Evolutionary conservation across 2,797 vertebrate genomes (phyloP).

Genomic region (Allobates femoralis): DNA sequence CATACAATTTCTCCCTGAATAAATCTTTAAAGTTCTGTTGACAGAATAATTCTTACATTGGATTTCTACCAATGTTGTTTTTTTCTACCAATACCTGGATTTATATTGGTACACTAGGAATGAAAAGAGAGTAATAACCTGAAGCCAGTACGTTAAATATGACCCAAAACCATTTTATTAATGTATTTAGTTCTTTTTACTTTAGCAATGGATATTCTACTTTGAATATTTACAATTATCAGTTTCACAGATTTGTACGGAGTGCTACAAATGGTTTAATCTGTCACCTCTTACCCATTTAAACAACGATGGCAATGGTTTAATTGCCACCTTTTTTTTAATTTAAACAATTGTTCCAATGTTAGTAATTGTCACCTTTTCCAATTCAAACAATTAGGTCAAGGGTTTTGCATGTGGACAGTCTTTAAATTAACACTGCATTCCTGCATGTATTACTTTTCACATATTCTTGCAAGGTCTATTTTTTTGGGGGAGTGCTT

Average conservation of each 20-base stretch:
- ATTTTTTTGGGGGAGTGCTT: conserved; percentile 5
- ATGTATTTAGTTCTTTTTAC: not conserved
- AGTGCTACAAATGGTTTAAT: conserved; percentile 50
- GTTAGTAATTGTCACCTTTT: conserved; percentile 50
- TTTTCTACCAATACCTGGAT: not conserved
- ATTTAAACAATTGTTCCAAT: conserved; percentile 33
- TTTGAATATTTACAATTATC: conserved; percentile 56
- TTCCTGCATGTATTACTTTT: conserved; percentile 36
- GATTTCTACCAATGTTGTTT: not conserved
- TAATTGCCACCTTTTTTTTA: conserved; percentile 59
- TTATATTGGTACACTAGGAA: not conserved
- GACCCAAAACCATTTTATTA: not conserved
- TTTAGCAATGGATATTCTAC: conserved; percentile 21
- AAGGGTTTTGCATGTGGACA: conserved; percentile 43
- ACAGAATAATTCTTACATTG: too few species aligned
- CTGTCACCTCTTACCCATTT: conserved; percentile 35
- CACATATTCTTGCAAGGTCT: conserved; percentile 22
- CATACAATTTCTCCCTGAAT: too few species aligned
- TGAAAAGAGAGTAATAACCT: not conserved
- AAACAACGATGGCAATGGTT: conserved; percentile 46
- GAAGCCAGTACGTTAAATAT: not conserved
- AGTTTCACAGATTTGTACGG: conserved; percentile 39
- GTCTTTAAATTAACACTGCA: conserved; percentile 52
- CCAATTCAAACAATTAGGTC: conserved; percentile 56
- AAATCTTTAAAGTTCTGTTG: too few species aligned